Conservation (phyloP, 2,113 vertebrate genomes). For the Stegastes partitus region DNA sequence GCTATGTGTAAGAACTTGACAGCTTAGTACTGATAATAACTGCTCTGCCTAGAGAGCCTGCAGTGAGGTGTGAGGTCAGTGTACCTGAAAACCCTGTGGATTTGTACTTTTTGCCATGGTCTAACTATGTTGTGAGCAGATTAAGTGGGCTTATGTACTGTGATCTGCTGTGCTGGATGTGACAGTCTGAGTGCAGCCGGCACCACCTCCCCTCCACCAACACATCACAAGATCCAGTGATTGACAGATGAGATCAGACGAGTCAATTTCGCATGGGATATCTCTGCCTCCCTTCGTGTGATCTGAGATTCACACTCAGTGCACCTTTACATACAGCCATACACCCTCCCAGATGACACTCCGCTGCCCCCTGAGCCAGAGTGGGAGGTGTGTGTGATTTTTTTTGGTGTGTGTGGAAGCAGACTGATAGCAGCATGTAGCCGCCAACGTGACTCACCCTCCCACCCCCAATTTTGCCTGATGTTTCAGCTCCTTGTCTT, state of each 20-base stretch:
- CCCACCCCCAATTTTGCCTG: slow-evolving; percentile 56
- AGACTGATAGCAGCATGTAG: slow-evolving; percentile 79
- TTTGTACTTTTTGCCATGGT: no score
- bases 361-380: slow-evolving; percentile 44
- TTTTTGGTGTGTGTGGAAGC: slow-evolving; percentile 39
- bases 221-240: slow-evolving; percentile 57
- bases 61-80: no score
- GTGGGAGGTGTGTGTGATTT: slow-evolving; percentile 25
- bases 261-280: slow-evolving; percentile 71
- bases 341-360: slow-evolving; percentile 48
- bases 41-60: no score
- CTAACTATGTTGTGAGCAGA: no score
- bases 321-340: slow-evolving; percentile 20
- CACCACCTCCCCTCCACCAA: slow-evolving; percentile 10
- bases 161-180: slow-evolving; percentile 6
- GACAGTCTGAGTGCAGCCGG: neutral
- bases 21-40: no score
- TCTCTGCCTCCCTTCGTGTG: slow-evolving; percentile 44
- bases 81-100: no score
- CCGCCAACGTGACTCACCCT: slow-evolving; percentile 11
- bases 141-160: neutral
- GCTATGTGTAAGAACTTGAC: no score
- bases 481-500: slow-evolving; percentile 68
- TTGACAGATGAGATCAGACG: slow-evolving; percentile 75
- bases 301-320: slow-evolving; percentile 69